Evolutionary conservation across 2,797 vertebrate genomes (phyloP).

Genomic region (Pseudocheirus occidentalis): DNA sequence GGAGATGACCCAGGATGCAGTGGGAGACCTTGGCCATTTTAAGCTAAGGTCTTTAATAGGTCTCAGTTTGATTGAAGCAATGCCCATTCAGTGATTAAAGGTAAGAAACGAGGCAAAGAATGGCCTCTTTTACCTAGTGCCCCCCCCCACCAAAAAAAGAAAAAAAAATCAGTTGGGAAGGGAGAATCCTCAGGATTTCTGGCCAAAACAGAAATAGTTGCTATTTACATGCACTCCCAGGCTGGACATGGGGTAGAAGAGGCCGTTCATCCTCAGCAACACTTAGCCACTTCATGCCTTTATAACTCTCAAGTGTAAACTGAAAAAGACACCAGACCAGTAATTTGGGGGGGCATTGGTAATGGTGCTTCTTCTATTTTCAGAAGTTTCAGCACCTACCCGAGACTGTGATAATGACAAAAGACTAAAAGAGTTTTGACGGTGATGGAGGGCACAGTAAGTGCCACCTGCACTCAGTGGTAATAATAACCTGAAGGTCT

Average conservation of each 20-base stretch:
- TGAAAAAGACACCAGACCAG: background rate
- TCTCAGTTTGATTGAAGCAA: too few relatives aligned
- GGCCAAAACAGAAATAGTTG: too few relatives aligned
- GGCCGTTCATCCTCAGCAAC: background rate
- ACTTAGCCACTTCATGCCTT: background rate
- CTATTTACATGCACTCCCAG: background rate
- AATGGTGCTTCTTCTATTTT: background rate
- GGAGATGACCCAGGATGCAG: too few relatives aligned
- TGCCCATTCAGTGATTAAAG: too few relatives aligned
- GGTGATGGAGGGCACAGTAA: background rate
- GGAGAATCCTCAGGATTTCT: too few relatives aligned
- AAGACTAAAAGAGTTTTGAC: background rate
- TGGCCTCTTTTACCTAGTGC: too few relatives aligned
- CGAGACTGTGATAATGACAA: background rate
- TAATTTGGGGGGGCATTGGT: background rate
- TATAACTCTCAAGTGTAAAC: background rate
- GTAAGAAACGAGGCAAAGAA: too few relatives aligned
- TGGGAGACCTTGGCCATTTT: too few relatives aligned
- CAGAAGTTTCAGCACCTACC: background rate
- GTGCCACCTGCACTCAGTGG: background rate
- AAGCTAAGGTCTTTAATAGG: too few relatives aligned
- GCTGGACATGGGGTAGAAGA: background rate
- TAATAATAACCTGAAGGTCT: background rate
- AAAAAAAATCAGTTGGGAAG: too few relatives aligned
- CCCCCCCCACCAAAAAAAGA: too few relatives aligned